A percentile compares a stretch with the other conserved stretches of the same genome.
phyloP scores from a whole-genome alignment of 2,113 vertebrate species.

The Urocitellus parryii region DNA sequence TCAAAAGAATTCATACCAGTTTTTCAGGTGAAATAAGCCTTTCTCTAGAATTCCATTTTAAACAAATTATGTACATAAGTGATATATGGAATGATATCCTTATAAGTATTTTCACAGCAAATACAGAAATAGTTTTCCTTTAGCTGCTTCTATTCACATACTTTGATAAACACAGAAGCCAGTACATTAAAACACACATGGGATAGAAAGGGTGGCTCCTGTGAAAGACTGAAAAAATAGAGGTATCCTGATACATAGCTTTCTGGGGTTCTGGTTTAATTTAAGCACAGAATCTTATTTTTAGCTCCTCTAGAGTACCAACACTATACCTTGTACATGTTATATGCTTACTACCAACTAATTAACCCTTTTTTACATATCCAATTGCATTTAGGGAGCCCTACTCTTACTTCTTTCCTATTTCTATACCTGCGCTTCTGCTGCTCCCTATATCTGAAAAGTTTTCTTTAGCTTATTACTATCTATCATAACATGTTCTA shows the following conservation, averaged over 20 bases:
- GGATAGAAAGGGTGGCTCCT: not conserved
- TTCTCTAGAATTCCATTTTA: conserved; percentile 16
- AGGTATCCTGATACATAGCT: not conserved
- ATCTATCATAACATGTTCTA: not conserved
- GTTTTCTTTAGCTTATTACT: not conserved
- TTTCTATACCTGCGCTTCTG: not conserved
- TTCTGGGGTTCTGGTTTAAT: not conserved
- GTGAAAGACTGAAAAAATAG: not conserved
- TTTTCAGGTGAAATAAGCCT: not conserved
- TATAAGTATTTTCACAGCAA: not conserved
- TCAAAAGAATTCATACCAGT: not conserved
- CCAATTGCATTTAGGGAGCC: not conserved
- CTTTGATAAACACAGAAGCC: not conserved
- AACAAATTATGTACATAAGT: not conserved
- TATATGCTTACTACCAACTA: not conserved
- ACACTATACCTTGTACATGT: not conserved
- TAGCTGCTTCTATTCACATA: not conserved
- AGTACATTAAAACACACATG: not conserved
- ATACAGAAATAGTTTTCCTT: not conserved
- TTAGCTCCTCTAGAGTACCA: not conserved
- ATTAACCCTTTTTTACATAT: conserved; percentile 18
- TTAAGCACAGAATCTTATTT: conserved; percentile 1
- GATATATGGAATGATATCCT: not conserved
- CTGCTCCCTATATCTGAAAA: not conserved
- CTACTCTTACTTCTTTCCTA: not conserved